These are phyloP conservation scores for Drosophila nr. fundita DNA, from an alignment of 2,888 invertebrate species.

Conservation along the genomic window DNA sequence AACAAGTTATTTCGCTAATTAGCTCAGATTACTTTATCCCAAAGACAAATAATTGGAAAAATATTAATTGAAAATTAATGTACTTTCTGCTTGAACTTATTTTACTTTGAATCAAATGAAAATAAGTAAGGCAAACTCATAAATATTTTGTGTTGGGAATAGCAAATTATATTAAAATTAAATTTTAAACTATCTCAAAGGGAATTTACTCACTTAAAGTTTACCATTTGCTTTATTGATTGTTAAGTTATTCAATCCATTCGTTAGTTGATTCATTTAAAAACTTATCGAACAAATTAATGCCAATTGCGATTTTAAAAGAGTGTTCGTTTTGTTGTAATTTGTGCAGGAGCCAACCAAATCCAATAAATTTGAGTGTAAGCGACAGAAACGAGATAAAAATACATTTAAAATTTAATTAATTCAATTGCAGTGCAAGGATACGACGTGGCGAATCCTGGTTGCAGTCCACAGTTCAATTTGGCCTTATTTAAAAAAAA, in stretches of 20 bases:
- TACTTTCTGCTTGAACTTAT: not conserved
- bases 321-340: constrained; percentile 55
- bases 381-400: constrained; percentile 49
- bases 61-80: not conserved
- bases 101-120: not conserved
- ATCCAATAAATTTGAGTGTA: constrained; percentile 68
- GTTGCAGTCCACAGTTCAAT: constrained; percentile 39
- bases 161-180: not conserved
- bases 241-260: constrained; percentile 1
- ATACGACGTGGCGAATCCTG: constrained; percentile 29
- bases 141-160: not conserved
- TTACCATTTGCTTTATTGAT: not conserved
- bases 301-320: constrained; percentile 27
- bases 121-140: not conserved
- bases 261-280: constrained; percentile 24
- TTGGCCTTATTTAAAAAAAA: constrained; percentile 32
- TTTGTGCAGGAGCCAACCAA: constrained; percentile 40
- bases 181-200: not conserved
- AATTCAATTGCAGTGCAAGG: constrained; percentile 68
- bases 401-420: constrained; percentile 67
- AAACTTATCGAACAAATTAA: constrained; percentile 16
- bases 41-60: not conserved
- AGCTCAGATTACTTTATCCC: constrained; percentile 34
- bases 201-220: not conserved
- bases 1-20: constrained; percentile 55